A percentile compares a stretch with the other conserved stretches of the same genome.
Evolutionary conservation across 2,888 invertebrate species (phyloP).

Genomic region (Cataglyphis altisquamis): DNA sequence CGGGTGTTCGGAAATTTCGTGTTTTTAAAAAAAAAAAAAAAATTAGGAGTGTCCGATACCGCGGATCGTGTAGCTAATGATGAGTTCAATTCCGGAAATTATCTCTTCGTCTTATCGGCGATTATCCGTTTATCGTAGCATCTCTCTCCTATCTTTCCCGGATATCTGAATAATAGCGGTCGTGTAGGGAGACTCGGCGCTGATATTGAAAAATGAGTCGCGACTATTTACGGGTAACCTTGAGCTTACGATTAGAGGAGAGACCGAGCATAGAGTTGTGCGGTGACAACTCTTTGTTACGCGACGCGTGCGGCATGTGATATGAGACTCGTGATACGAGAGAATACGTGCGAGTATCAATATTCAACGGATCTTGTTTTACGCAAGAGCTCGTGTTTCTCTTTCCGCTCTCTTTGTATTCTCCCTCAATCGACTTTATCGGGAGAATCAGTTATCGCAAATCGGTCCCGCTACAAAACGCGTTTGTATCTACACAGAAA

Average conservation of each 20-base stretch:
- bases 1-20: not conserved
- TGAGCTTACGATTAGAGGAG: constrained; percentile 22
- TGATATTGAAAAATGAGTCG: constrained; percentile 22
- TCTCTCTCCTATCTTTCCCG: not conserved
- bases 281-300: constrained; percentile 21
- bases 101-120: constrained; percentile 22
- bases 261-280: constrained; percentile 20
- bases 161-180: not conserved
- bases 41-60: not conserved
- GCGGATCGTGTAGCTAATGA: not conserved
- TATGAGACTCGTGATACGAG: constrained; percentile 26
- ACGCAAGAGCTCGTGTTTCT: constrained; percentile 7
- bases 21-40: not conserved
- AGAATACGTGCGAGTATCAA: constrained; percentile 33
- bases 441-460: not conserved
- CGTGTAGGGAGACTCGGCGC: not conserved
- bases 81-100: not conserved
- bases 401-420: not conserved
- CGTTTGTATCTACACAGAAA: not conserved
- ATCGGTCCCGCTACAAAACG: not conserved
- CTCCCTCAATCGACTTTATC: not conserved
- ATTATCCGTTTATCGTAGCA: constrained; percentile 8
- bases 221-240: constrained; percentile 28
- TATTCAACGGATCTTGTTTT: constrained; percentile 17
- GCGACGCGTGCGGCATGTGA: constrained; percentile 42